Evolutionary conservation across 2,888 invertebrate genomes (phyloP).

Genomic region (Lepidochrysops patricia): DNA sequence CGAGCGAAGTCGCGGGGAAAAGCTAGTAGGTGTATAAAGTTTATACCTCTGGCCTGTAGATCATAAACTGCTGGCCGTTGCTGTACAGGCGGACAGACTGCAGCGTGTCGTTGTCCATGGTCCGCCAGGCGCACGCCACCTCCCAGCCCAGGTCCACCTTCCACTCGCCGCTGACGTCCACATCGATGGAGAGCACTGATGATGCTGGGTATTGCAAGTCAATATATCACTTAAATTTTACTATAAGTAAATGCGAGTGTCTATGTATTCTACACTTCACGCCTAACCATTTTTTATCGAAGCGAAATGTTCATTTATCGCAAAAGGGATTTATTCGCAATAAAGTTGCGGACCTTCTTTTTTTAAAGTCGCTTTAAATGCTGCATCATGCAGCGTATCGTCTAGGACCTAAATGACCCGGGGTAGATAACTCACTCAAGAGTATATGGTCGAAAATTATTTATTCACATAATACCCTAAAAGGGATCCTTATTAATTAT

Average conservation of each 20-base stretch:
- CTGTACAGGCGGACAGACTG: slow-evolving; percentile 48
- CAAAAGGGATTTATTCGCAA: too few relatives aligned
- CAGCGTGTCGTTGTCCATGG: slow-evolving; percentile 39
- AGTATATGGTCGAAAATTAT: background rate
- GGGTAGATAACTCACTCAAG: background rate
- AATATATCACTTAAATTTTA: too few relatives aligned
- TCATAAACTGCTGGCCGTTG: slow-evolving; percentile 45
- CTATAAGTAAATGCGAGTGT: too few relatives aligned
- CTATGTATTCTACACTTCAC: too few relatives aligned
- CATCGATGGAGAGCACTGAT: slow-evolving; percentile 31
- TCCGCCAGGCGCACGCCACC: slow-evolving; percentile 46
- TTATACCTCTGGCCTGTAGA: slow-evolving; percentile 55
- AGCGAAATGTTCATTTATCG: too few relatives aligned
- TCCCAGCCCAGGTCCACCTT: slow-evolving; percentile 46
- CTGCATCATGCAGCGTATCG: too few relatives aligned
- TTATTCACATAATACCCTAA: background rate
- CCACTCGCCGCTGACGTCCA: slow-evolving; percentile 43
- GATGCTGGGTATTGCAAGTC: slow-evolving; percentile 28
- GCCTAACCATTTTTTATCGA: too few relatives aligned
- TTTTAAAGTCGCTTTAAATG: too few relatives aligned
- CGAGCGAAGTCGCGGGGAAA: too few relatives aligned
- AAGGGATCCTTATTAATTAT: background rate
- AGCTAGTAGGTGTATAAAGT: too few relatives aligned
- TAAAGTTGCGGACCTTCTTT: too few relatives aligned
- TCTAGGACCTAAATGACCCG: background rate